Conservation (phyloP, 2,888 invertebrate species). For the Stenolophus ochropezus region DNA sequence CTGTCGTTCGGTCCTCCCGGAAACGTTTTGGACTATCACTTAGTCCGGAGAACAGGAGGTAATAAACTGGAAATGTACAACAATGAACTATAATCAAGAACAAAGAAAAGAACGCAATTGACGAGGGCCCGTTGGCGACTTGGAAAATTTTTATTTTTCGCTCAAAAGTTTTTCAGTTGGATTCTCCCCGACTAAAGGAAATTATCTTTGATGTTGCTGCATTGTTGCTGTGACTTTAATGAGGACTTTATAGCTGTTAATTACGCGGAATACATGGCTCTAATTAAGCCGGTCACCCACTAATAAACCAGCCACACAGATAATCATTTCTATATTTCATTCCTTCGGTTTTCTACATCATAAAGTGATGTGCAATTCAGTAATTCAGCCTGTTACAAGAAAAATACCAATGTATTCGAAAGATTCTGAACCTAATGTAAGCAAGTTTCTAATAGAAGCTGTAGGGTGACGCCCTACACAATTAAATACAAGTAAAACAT, state of each 20-base stretch:
- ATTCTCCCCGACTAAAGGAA: slow-evolving; percentile 6
- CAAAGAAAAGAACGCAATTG: slow-evolving; percentile 40
- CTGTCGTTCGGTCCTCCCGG: neutral
- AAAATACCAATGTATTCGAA: no score
- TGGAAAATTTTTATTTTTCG: slow-evolving; percentile 30
- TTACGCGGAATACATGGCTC: neutral
- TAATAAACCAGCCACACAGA: no score
- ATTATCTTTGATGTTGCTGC: slow-evolving; percentile 31
- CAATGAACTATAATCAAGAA: slow-evolving; percentile 46
- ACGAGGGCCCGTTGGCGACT: slow-evolving; percentile 25
- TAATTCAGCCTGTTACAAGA: no score
- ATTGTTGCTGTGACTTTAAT: neutral
- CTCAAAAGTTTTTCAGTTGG: slow-evolving; percentile 28
- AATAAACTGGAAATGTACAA: slow-evolving; percentile 52
- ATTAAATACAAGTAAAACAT: no score
- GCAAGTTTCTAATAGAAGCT: no score
- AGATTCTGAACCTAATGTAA: no score
- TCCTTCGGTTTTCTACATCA: no score
- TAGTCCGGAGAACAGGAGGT: slow-evolving; percentile 19
- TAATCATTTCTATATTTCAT: no score
- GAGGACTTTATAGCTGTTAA: neutral
- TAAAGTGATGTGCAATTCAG: no score
- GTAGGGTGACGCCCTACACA: no score
- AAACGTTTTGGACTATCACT: slow-evolving; percentile 40
- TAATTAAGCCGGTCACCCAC: neutral